Percentiles rank a stretch among this genome's conserved stretches.
Evolutionary conservation across 2,797 vertebrate genomes (phyloP).

Genomic region (Rhyacichthys aspro): DNA sequence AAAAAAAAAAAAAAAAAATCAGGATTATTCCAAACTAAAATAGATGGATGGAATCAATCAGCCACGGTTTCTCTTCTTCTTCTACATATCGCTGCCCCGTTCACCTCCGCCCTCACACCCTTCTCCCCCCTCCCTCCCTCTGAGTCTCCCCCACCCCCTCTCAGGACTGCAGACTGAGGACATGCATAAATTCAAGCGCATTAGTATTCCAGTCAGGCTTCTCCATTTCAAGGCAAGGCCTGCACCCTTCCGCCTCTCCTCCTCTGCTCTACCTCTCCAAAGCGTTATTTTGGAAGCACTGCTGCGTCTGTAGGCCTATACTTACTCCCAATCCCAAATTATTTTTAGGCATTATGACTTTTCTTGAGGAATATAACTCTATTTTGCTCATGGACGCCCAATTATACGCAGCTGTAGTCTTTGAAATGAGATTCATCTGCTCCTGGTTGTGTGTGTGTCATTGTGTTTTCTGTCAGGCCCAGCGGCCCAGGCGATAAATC

Average conservation of each 20-base stretch:
- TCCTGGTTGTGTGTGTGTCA: conserved; percentile 64
- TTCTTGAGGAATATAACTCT: conserved; percentile 38
- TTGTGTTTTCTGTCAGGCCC: conserved; percentile 76
- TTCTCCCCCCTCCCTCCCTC: conserved; percentile 37
- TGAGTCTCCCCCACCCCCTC: conserved; percentile 67
- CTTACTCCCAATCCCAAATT: conserved; percentile 62
- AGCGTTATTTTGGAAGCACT: conserved; percentile 70
- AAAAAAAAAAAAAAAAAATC: conserved; percentile 34
- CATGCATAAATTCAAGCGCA: conserved; percentile 84
- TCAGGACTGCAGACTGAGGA: conserved; percentile 82
- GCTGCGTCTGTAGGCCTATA: conserved; percentile 47
- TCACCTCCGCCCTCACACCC: conserved; percentile 72
- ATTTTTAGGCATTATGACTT: conserved; percentile 57
- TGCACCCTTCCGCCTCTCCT: conserved; percentile 72
- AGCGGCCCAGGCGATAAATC: conserved; percentile 76
- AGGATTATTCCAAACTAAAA: conserved; percentile 68
- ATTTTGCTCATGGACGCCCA: conserved; percentile 57
- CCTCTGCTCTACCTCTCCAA: conserved; percentile 52
- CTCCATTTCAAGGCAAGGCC: conserved; percentile 82
- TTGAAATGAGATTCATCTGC: conserved; percentile 79
- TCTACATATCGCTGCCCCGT: conserved; percentile 65
- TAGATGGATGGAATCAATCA: conserved; percentile 78
- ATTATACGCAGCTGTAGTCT: conserved; percentile 75
- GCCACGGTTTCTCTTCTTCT: conserved; percentile 68
- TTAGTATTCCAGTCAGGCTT: conserved; percentile 86